Base-by-base conservation (phyloP, 2,797 vertebrate species). In the Pseudochaenichthys georgianus region DNA sequence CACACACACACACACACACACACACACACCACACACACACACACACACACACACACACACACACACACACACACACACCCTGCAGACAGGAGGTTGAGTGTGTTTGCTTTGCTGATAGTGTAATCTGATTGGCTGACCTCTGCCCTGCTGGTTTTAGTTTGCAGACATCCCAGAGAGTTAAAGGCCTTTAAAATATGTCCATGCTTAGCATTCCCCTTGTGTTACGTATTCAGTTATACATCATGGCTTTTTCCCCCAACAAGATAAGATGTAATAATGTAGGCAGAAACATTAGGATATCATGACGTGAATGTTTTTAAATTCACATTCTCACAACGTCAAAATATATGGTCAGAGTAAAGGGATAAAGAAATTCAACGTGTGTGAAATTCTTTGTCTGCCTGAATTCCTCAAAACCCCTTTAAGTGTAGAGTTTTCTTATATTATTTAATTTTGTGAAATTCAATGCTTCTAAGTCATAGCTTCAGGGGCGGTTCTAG, bases 41-140 rank as follows among this genome's bases (percentile, higher is more conserved):
- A 72, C 31, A 46, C 72, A 76, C 53, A 53, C 58, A 47, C 65
- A 59, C 67, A 64, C 77, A 64, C 68, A 47, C 64, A 59, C 16
- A 17, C 61, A n/a, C 69, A 68, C 81, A 75, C 51, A 9, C 17
- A 61, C 43, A 89, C 86, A 88, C 81, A 82, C 77, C 75, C 73
- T 64, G 66, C 61, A 80, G 83, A 85, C 77, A 58, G 87, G 81
- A 71, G 82, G 77, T 59, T 58, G 70, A 43, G 70, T 77, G 6
- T 88, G 89, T 93, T 93, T 94, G 88, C 87, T 92, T 93, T 82
- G 78, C 64, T 89, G 93, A 91, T 93, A 86, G 81, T 66, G 66
- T 84, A 62, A 80, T 85, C 81, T 84, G 86, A 85, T 81, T 79
- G 77, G 81, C 38, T 73, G 93, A 92, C 89, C 91, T 88, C 80